Evolutionary conservation across 2,113 vertebrate species (phyloP), one percentile per base, ranked within the genome.

Genomic region (Notarius quadriscutis): DNA sequence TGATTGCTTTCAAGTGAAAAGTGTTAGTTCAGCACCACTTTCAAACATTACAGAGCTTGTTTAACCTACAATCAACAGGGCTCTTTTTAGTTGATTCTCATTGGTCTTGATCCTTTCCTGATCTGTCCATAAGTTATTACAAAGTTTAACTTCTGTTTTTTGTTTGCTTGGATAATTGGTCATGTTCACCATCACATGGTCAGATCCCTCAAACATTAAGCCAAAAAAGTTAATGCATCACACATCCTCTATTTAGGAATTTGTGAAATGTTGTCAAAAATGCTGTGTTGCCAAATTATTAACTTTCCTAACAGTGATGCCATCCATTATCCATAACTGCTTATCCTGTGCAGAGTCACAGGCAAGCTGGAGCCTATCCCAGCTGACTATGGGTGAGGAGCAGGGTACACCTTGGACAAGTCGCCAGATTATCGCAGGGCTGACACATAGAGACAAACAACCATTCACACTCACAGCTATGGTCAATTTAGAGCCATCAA

Each of bases 131-230:
- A 65, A 27, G 9, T 15, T 65, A 34, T 77, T 85, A 34, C 4
- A 58, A 55, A n/a, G 22, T 22, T 51, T 48, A 77, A 62, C 41
- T 51, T 1, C 7, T 78, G 60, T 30, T 51, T 22, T 74, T 69
- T 83, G 30, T 10, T 63, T 41, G 10, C 65, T 60, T 67, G 7
- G 25, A 86, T 50, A 79, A 62, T 79, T 50, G 25, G 25, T 34
- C 7, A 41, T 78, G n/a, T 25, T 57, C 18, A 14, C 0, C 27
- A 20, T 84, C 27, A 57, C 50, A 41, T n/a, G 27, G 48, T 57
- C 57, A 55, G 25, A 71, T 34, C 50, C 53, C 9, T 86, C 58
- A 79, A 79, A 86, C 58, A 79, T 79, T 86, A 86, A 78, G 74
- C 74, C 79, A 53, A 48, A 18, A 62, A 53, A 22, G 84, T 65